These are phyloP conservation scores for Tipula unca DNA, from an alignment of 2,888 invertebrate species.

Conservation along the genomic window DNA sequence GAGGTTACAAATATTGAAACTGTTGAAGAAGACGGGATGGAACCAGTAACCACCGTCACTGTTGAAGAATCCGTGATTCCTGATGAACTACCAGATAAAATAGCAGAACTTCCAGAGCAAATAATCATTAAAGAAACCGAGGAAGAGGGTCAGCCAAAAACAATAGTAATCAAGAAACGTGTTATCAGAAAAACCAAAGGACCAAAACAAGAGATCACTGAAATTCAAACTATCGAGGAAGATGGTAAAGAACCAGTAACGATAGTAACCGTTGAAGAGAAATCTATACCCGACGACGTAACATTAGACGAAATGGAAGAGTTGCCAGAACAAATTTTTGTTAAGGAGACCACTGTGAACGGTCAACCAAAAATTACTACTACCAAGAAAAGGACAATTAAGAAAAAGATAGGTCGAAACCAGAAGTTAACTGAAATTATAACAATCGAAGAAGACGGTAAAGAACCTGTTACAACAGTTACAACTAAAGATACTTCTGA, in stretches of 20 bases:
- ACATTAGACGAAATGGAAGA: conserved; percentile 30
- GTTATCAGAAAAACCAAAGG: conserved; percentile 37
- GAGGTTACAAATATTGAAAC: conserved; percentile 39
- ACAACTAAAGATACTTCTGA: conserved; percentile 31
- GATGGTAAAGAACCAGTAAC: conserved; percentile 34
- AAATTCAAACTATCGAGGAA: conserved; percentile 31
- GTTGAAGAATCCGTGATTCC: conserved; percentile 33
- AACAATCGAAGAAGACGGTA: conserved; percentile 41
- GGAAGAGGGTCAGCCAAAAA: conserved; percentile 31
- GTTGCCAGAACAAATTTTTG: conserved; percentile 35
- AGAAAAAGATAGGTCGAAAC: conserved; percentile 39
- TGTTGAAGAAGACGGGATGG: conserved; percentile 36
- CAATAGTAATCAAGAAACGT: conserved; percentile 33
- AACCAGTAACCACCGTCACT: conserved; percentile 34
- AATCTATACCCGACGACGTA: conserved; percentile 23
- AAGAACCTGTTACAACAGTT: conserved; percentile 36
- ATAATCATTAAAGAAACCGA: conserved; percentile 35
- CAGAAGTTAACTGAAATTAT: conserved; percentile 44
- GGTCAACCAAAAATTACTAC: conserved; percentile 35
- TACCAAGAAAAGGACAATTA: conserved; percentile 40
- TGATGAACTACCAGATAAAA: conserved; percentile 27
- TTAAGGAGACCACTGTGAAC: conserved; percentile 31
- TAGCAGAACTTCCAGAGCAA: conserved; percentile 33
- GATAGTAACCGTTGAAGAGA: conserved; percentile 32
- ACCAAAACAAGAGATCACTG: conserved; percentile 35